These are phyloP conservation scores for Gymnocephalus cernua DNA, from an alignment of 2,113 vertebrate genomes.

Conservation along the genomic window DNA sequence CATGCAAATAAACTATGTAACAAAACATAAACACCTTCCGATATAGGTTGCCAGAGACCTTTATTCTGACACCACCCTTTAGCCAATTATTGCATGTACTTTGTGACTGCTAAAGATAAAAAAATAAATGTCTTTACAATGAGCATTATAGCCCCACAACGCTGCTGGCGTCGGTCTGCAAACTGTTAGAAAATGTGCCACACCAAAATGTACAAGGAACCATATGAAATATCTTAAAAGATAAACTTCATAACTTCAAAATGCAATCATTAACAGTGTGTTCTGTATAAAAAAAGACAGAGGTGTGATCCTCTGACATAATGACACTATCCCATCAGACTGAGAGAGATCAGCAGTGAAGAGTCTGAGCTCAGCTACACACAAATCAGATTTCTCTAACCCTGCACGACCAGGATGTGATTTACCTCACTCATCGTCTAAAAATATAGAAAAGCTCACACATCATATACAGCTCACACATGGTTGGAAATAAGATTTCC, in stretches of 20 bases:
- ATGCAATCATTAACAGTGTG: not conserved
- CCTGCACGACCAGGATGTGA: conserved; percentile 27
- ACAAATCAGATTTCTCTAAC: conserved; percentile 38
- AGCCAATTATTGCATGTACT: not conserved
- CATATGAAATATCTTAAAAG: not conserved
- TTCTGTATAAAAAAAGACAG: not conserved
- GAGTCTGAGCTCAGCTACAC: conserved; percentile 11
- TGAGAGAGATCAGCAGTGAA: not conserved
- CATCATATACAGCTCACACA: conserved; percentile 25
- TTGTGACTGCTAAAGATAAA: not conserved
- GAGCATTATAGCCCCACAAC: not conserved
- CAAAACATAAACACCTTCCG: not conserved
- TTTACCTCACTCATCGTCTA: conserved; percentile 35
- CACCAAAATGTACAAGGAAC: not conserved
- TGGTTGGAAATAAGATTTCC: conserved; percentile 50
- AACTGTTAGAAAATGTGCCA: not conserved
- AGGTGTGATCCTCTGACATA: not conserved
- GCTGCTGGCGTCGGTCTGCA: not conserved
- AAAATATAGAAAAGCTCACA: conserved; percentile 57
- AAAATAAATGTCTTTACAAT: not conserved
- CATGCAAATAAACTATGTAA: not conserved
- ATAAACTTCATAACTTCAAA: not conserved
- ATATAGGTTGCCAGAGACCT: not conserved
- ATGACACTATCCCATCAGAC: not conserved
- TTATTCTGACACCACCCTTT: not conserved